Percentiles rank a stretch among this genome's conserved stretches.
Conservation (phyloP, 1,140 invertebrate genomes). For the Callitettix versicolor region DNA sequence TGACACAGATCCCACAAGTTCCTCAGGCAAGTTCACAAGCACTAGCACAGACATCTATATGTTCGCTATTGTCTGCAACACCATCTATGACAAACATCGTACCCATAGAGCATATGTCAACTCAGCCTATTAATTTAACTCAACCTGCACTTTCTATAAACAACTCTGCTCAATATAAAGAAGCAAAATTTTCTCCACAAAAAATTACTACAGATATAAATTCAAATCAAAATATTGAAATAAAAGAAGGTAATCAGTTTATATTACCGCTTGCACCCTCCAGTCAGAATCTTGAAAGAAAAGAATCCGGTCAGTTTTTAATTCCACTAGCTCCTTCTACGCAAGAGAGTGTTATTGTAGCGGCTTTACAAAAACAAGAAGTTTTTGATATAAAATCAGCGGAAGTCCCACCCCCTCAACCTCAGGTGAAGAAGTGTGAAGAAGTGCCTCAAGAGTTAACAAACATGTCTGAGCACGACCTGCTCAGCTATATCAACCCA, state of each 20-base stretch:
- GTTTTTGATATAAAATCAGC: no score
- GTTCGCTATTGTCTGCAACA: no score
- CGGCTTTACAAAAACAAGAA: no score
- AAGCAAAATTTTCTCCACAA: background rate
- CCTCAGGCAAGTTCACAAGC: background rate
- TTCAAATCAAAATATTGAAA: background rate
- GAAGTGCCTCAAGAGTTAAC: conserved; percentile 48
- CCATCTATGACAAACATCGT: no score
- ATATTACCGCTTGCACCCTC: background rate
- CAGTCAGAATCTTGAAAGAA: background rate
- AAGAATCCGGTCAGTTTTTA: background rate
- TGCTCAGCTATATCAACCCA: conserved; percentile 75
- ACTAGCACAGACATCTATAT: no score
- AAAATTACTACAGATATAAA: background rate
- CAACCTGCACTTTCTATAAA: background rate
- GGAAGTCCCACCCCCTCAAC: background rate
- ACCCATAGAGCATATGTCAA: background rate
- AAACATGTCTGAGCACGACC: conserved; percentile 71
- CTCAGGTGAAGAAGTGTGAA: conserved; percentile 18
- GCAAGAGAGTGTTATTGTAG: background rate
- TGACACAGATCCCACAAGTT: background rate
- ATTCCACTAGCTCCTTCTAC: background rate
- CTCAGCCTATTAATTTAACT: background rate
- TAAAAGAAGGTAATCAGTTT: background rate
- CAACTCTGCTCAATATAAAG: background rate